A percentile compares a stretch with the other conserved stretches of the same genome.
phyloP scores from a whole-genome alignment of 2,888 invertebrate genomes.

The Carterocephalus palaemon region DNA sequence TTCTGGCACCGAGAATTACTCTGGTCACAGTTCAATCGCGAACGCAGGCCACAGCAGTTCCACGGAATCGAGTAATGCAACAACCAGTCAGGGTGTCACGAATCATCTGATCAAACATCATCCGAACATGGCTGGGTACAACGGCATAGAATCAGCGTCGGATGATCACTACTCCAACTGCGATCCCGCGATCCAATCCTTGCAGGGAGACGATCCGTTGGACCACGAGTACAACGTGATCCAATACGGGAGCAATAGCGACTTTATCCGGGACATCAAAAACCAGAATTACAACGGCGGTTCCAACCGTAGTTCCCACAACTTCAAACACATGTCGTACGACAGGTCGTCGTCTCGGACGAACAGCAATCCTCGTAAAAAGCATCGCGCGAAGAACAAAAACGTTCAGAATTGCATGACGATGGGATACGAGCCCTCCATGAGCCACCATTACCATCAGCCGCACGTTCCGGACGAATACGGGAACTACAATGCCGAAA shows the following conservation, averaged over 20 bases:
- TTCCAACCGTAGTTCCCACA: constrained; percentile 72
- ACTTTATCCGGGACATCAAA: constrained; percentile 72
- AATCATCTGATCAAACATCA: constrained; percentile 76
- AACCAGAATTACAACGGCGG: constrained; percentile 77
- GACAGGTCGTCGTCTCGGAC: constrained; percentile 73
- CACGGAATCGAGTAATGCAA: constrained; percentile 74
- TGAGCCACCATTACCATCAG: constrained; percentile 73
- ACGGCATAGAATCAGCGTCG: constrained; percentile 72
- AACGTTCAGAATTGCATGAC: constrained; percentile 79
- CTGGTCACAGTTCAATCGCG: constrained; percentile 79
- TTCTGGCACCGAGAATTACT: constrained; percentile 81
- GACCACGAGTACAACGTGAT: constrained; percentile 77
- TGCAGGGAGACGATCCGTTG: constrained; percentile 71
- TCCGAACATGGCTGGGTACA: constrained; percentile 64
- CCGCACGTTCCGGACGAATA: constrained; percentile 75
- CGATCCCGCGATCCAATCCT: constrained; percentile 71
- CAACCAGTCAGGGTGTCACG: constrained; percentile 72
- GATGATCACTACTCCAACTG: constrained; percentile 77
- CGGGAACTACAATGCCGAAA: constrained; percentile 70
- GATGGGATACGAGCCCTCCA: constrained; percentile 78
- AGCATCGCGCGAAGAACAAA: constrained; percentile 72
- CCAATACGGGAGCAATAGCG: constrained; percentile 73
- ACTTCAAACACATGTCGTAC: constrained; percentile 76
- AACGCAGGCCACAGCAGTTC: constrained; percentile 76
- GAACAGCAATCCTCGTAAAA: constrained; percentile 74